Base-by-base conservation (phyloP, 1,140 invertebrate genomes). In the Achatina immaculata region DNA sequence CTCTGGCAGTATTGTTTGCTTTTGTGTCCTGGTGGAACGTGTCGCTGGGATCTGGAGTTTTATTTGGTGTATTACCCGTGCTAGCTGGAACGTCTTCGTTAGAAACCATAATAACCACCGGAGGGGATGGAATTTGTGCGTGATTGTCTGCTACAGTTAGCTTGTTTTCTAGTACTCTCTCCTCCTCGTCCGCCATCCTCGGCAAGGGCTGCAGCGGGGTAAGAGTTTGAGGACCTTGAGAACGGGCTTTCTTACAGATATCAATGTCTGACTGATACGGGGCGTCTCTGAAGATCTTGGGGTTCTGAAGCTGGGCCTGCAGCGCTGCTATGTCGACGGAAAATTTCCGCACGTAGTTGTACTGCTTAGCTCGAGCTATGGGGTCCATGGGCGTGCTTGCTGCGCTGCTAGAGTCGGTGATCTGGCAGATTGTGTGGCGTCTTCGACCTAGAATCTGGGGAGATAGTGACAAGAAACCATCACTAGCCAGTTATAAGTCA, bases 311-410 rank as follows among this genome's bases (percentile, higher is more conserved):
- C 79, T 91, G 90, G 24, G 88, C 86, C 83, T 90, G 89, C 38
- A 91, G 78, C 4, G 90, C 90, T 51, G 85, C 83, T 65, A 90
- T 89, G 80, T 91, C 90, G 11, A 91, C 89, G 66, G 90, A 90
- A 82, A 89, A 91, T 80, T 91, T 90, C 62, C 89, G 77, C 0
- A 91, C 87, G 84, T 91, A 91, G 45, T 87, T 87, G 83, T 91
- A 91, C 36, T 88, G 84, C 81, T 87, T 88, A 19, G 87, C 86
- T 69, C 82, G 85, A 68, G 85, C 83, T 14, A 86, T 75, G 1
- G 78, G 78, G 40, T 83, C 80, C 0, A 68, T 14, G 16, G 69
- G 36, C 24, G 51, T n/a, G 43, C 48, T 34, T 31, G 80, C n/a
- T 11, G 66, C 34, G 28, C 55, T 81, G 31, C 83, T 83, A 65